A percentile compares a stretch with the other conserved stretches of the same genome.
phyloP scores from a whole-genome alignment of 2,797 vertebrate species.

The Amblyopsis hoosieri region DNA sequence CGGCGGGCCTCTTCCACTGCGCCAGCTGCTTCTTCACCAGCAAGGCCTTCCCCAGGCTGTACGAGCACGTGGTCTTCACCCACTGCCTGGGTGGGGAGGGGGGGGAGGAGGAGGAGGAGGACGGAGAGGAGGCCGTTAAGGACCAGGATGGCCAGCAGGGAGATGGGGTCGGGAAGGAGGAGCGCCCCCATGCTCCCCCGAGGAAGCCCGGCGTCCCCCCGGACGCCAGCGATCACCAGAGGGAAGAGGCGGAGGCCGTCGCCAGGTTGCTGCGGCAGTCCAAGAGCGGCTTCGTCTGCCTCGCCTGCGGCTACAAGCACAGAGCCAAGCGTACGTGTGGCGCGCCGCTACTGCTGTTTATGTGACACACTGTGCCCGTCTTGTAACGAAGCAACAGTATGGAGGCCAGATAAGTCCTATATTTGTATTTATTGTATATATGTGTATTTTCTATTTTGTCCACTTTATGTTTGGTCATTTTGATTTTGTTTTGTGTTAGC shows the following conservation, averaged over 20 bases:
- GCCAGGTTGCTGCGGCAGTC: slow-evolving; percentile 51
- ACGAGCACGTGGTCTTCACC: slow-evolving; percentile 57
- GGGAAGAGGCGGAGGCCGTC: slow-evolving; percentile 52
- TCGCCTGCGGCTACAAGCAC: slow-evolving; percentile 66
- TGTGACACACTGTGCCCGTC: neutral
- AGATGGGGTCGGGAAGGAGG: neutral
- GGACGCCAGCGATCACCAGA: slow-evolving; percentile 44
- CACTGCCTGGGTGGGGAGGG: slow-evolving; percentile 45
- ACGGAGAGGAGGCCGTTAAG: neutral
- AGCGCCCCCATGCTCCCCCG: neutral
- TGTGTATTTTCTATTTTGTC: no score
- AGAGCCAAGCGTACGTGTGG: slow-evolving; percentile 58
- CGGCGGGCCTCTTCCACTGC: slow-evolving; percentile 64
- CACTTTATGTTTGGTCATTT: no score
- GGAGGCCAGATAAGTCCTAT: neutral
- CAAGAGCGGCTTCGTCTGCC: slow-evolving; percentile 56
- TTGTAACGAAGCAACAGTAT: no score
- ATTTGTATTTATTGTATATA: neutral
- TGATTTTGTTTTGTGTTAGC: no score
- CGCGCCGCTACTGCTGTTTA: neutral
- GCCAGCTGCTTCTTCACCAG: slow-evolving; percentile 58
- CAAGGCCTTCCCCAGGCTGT: slow-evolving; percentile 61
- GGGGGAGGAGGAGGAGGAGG: neutral
- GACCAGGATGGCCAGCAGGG: neutral
- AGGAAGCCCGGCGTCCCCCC: neutral